These are phyloP conservation scores for Lampropteryx suffumata DNA, from an alignment of 2,888 invertebrate species.

Conservation along the genomic window DNA sequence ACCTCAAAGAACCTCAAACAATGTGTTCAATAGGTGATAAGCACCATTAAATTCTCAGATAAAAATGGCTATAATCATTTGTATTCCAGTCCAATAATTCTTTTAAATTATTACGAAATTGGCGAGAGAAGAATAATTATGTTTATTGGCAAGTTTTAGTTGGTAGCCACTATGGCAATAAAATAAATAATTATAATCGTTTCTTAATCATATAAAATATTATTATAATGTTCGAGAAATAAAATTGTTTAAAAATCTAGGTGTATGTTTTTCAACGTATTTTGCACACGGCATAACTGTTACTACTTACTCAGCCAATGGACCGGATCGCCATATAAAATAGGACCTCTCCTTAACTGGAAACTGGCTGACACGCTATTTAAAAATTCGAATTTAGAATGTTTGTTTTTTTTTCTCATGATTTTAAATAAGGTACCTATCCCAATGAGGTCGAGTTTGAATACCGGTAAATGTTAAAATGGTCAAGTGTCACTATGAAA, in stretches of 20 bases:
- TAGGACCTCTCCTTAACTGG: slow-evolving; percentile 49
- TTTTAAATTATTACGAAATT: slow-evolving; percentile 3
- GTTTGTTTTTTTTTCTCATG: slow-evolving; percentile 23
- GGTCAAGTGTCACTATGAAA: too few relatives aligned
- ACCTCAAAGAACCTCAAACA: background rate
- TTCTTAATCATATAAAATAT: too few relatives aligned
- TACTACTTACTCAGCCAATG: too few relatives aligned
- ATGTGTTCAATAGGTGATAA: background rate
- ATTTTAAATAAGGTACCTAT: background rate
- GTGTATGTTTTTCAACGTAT: slow-evolving; percentile 13
- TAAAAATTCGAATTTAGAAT: slow-evolving; percentile 28
- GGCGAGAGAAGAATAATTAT: background rate
- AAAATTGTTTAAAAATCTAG: too few relatives aligned
- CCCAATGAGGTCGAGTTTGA: slow-evolving; percentile 10
- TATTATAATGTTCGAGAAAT: too few relatives aligned
- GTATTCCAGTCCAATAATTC: slow-evolving; percentile 12
- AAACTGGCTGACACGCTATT: slow-evolving; percentile 34
- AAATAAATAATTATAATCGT: too few relatives aligned
- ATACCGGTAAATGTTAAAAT: slow-evolving; percentile 9
- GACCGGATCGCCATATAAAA: slow-evolving; percentile 47
- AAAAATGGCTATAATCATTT: slow-evolving; percentile 7
- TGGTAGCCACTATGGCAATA: too few relatives aligned
- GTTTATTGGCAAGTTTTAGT: too few relatives aligned
- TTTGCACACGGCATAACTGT: slow-evolving; percentile 46
- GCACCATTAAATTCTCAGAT: slow-evolving; percentile 9